phyloP scores from a whole-genome alignment of 2,888 invertebrate genomes.

The Sarcophaga carnaria region DNA sequence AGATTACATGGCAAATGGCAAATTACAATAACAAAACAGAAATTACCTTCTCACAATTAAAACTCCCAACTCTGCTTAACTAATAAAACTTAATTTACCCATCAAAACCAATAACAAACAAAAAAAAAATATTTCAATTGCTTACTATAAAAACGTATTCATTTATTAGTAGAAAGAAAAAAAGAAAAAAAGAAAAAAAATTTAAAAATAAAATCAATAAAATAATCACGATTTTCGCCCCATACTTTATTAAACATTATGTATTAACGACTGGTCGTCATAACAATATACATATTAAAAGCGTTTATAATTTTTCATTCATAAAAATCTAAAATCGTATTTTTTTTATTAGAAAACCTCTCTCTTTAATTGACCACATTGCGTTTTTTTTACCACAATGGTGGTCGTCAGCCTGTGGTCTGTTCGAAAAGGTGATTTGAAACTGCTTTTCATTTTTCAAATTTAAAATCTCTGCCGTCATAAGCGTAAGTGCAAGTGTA shows the following conservation, averaged over 20 bases:
- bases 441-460: conserved; percentile 40
- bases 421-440: neutral
- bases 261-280: neutral
- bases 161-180: neutral
- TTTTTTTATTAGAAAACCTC: too few relatives aligned
- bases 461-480: neutral
- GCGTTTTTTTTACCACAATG: neutral
- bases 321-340: neutral
- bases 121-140: neutral
- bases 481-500: neutral
- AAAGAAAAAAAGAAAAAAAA: neutral
- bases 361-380: neutral
- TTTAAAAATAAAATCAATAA: conserved; percentile 39
- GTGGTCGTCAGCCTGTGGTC: neutral
- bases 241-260: neutral
- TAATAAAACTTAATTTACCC: neutral
- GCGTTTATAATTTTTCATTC: neutral
- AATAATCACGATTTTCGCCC: conserved; percentile 43
- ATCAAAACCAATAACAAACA: neutral
- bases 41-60: neutral
- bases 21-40: neutral
- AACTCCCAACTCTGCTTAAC: neutral
- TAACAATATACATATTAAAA: neutral
- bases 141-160: too few relatives aligned
- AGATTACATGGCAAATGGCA: neutral